Conservation (phyloP, 2,113 vertebrate species). For the Verasper variegatus region DNA sequence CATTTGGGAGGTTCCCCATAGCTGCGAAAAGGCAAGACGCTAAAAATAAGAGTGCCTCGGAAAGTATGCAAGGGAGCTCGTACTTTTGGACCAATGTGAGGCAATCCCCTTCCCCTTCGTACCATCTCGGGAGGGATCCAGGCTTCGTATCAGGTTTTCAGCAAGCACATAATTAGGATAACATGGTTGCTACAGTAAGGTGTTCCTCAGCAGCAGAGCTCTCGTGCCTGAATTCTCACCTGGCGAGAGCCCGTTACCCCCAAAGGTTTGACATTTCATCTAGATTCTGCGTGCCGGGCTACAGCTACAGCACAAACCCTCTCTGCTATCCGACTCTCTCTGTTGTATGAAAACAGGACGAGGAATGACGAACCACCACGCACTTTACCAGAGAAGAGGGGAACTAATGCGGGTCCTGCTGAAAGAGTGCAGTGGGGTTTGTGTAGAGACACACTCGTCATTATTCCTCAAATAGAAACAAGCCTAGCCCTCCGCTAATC, state of each 20-base stretch:
- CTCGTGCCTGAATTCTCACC: slow-evolving; percentile 51
- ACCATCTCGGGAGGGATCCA: slow-evolving; percentile 55
- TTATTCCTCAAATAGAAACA: slow-evolving; percentile 78
- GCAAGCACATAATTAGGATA: slow-evolving; percentile 75
- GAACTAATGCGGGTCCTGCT: slow-evolving; percentile 24
- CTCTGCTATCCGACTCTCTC: slow-evolving; percentile 5
- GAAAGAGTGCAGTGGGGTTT: slow-evolving; percentile 39
- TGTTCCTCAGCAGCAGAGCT: slow-evolving; percentile 41
- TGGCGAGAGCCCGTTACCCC: slow-evolving; percentile 27
- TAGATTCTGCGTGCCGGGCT: neutral
- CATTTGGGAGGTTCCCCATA: slow-evolving; percentile 74
- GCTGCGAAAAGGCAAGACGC: slow-evolving; percentile 70
- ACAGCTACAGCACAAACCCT: too few relatives aligned
- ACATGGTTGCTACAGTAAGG: slow-evolving; percentile 55
- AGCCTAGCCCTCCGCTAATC: slow-evolving; percentile 65
- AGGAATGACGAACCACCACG: neutral
- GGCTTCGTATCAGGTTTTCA: slow-evolving; percentile 39
- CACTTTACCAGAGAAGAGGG: neutral
- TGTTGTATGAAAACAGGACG: neutral
- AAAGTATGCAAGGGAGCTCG: slow-evolving; percentile 51
- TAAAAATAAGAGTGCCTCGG: slow-evolving; percentile 73
- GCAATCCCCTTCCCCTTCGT: slow-evolving; percentile 32
- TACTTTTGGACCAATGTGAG: slow-evolving; percentile 43
- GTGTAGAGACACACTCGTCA: slow-evolving; percentile 63
- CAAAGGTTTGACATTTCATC: slow-evolving; percentile 32